phyloP scores from a whole-genome alignment of 2,113 vertebrate genomes.

The Oryzias curvinotus region DNA sequence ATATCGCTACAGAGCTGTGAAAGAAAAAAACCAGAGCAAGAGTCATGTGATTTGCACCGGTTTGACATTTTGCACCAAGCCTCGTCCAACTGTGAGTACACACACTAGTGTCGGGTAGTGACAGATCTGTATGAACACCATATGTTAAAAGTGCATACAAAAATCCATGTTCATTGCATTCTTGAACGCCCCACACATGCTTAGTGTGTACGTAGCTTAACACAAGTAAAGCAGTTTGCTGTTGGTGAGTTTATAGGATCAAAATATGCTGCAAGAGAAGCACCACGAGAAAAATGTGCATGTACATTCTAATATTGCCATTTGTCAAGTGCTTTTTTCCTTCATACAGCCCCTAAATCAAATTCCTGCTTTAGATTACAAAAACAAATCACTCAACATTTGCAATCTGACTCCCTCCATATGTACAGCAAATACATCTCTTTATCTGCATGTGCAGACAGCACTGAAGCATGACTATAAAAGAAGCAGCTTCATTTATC shows the following conservation, averaged over 20 bases:
- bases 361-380: constrained; percentile 60
- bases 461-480: constrained; percentile 63
- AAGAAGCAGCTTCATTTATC: constrained; percentile 73
- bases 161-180: no score
- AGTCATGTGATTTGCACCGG: no score
- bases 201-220: constrained; percentile 2
- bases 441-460: constrained; percentile 64
- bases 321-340: constrained; percentile 38
- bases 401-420: constrained; percentile 51
- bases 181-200: no score
- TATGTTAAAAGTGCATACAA: no score
- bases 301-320: constrained; percentile 30
- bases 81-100: no score
- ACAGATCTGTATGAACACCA: no score
- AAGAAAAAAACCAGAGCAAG: no score
- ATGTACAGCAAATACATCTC: constrained; percentile 60
- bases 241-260: constrained; percentile 22
- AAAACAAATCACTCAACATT: constrained; percentile 65
- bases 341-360: constrained; percentile 55
- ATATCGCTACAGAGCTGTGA: no score
- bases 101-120: no score
- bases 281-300: constrained; percentile 26
- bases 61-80: no score
- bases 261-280: constrained; percentile 29
- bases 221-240: constrained; percentile 57